Percentiles rank a stretch among this genome's conserved stretches.
Evolutionary conservation across 1,140 invertebrate genomes (phyloP).

Genomic region (Himalopsyche phryganea): DNA sequence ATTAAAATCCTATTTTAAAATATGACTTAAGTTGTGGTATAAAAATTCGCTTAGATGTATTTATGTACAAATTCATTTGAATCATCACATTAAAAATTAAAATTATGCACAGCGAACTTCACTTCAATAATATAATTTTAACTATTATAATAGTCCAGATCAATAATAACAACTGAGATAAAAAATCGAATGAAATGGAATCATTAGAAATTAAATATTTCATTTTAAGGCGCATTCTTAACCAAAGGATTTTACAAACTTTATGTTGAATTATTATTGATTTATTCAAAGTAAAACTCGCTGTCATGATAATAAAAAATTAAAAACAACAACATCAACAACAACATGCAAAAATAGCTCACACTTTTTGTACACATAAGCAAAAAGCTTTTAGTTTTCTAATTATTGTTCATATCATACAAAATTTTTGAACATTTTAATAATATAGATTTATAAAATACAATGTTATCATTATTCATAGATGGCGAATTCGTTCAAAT

Average conservation of each 20-base stretch:
- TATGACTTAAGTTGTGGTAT: constrained; percentile 3
- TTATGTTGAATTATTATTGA: neutral
- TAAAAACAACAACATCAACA: neutral
- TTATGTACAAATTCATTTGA: constrained; percentile 3
- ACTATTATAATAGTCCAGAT: no score
- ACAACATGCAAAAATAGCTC: neutral
- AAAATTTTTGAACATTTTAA: neutral
- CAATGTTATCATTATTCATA: neutral
- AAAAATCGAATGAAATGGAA: no score
- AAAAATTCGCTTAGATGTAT: constrained; percentile 5
- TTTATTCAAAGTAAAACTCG: neutral
- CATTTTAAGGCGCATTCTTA: no score
- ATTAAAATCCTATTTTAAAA: no score
- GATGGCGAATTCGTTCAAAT: neutral
- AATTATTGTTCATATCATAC: constrained; percentile 4
- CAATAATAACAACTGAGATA: no score
- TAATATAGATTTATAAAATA: constrained; percentile 1
- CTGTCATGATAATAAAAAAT: neutral
- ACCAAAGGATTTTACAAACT: no score
- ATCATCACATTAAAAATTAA: neutral
- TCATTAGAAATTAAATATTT: no score
- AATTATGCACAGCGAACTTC: neutral
- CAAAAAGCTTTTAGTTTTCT: constrained; percentile 6
- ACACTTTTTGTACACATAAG: constrained; percentile 7
- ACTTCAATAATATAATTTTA: no score